Evolutionary conservation across 2,888 invertebrate genomes (phyloP).

Genomic region (Cantharis nigra): DNA sequence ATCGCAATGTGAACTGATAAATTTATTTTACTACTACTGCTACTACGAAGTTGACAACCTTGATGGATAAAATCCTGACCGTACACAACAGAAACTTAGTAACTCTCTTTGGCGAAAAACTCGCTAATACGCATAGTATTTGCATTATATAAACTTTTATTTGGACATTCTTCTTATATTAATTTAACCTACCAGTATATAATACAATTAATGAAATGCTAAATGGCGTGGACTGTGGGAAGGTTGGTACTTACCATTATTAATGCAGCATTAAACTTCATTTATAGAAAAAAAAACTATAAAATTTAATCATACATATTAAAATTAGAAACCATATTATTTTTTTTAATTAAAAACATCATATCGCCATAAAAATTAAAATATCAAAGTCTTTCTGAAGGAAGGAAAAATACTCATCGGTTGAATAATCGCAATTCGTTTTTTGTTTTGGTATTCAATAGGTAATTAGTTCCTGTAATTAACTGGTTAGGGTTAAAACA

Average conservation of each 20-base stretch:
- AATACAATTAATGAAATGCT: background rate
- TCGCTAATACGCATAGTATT: background rate
- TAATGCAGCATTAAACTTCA: background rate
- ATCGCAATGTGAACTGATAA: slow-evolving; percentile 17
- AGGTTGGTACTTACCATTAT: background rate
- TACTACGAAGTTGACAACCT: slow-evolving; percentile 29
- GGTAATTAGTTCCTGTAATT: too few relatives aligned
- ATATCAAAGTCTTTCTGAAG: background rate
- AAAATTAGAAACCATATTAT: background rate
- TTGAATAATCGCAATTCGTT: background rate
- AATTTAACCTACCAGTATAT: background rate
- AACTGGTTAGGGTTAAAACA: too few relatives aligned
- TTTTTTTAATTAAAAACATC: background rate
- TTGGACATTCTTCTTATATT: background rate
- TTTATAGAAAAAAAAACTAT: background rate
- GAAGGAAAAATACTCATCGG: background rate
- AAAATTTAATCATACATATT: background rate
- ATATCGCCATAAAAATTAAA: background rate
- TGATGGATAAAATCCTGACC: slow-evolving; percentile 24
- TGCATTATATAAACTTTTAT: background rate
- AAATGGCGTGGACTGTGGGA: background rate
- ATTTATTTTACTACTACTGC: slow-evolving; percentile 20
- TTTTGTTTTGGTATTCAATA: background rate
- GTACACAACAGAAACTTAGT: slow-evolving; percentile 9
- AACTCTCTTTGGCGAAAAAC: background rate